A percentile compares a stretch with the other conserved stretches of the same genome.
Evolutionary conservation across 2,888 invertebrate species (phyloP).

Genomic region (Drosophila mercatorum): DNA sequence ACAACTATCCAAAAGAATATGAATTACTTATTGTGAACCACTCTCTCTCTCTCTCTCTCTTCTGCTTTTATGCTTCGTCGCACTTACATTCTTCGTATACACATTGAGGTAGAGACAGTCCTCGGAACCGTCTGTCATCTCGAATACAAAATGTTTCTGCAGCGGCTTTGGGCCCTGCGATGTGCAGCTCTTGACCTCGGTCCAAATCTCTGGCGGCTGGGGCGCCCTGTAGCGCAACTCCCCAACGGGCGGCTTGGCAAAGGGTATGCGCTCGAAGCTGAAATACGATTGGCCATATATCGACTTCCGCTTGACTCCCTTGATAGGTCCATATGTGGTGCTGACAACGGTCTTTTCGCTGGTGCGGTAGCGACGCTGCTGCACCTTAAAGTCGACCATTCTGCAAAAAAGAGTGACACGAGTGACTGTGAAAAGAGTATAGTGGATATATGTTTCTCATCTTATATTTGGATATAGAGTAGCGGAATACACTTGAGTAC

Average conservation of each 20-base stretch:
- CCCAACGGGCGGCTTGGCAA: slow-evolving; percentile 83
- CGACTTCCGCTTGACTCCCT: slow-evolving; percentile 83
- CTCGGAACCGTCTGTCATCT: slow-evolving; percentile 85
- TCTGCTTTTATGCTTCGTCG: too few species aligned
- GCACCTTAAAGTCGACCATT: slow-evolving; percentile 81
- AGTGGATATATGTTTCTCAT: too few species aligned
- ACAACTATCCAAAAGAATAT: slow-evolving; percentile 60
- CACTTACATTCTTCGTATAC: slow-evolving; percentile 83
- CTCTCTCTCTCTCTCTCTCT: too few species aligned
- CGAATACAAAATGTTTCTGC: slow-evolving; percentile 83
- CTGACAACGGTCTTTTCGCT: slow-evolving; percentile 81
- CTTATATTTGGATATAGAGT: too few species aligned
- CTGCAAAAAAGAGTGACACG: slow-evolving; percentile 30
- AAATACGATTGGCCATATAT: slow-evolving; percentile 83
- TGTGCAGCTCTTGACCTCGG: slow-evolving; percentile 84
- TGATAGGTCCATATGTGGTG: slow-evolving; percentile 83
- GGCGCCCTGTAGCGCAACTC: slow-evolving; percentile 84
- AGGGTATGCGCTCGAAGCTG: slow-evolving; percentile 84
- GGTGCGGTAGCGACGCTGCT: slow-evolving; percentile 79
- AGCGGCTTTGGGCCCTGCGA: slow-evolving; percentile 82
- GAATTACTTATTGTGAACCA: background rate
- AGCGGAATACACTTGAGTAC: too few species aligned
- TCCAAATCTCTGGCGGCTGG: slow-evolving; percentile 85
- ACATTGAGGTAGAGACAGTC: slow-evolving; percentile 86
- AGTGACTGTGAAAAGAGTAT: background rate